Percentiles rank a stretch among this genome's conserved stretches.
Conservation (phyloP, 2,888 invertebrate species). For the Encarsia formosa region DNA sequence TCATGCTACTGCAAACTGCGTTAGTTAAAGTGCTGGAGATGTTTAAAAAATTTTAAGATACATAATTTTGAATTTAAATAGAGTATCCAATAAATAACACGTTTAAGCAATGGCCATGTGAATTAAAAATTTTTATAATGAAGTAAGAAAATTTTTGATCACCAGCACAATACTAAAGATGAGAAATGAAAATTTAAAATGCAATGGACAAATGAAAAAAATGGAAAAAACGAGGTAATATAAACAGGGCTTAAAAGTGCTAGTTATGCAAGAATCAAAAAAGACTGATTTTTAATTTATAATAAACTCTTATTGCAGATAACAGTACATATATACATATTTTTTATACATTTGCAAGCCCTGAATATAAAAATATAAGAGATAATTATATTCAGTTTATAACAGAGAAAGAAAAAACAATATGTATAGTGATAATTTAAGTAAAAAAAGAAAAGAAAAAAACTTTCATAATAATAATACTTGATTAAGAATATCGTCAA, state of each 20-base stretch:
- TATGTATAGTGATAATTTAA: slow-evolving; percentile 22
- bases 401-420: slow-evolving; percentile 21
- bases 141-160: not conserved
- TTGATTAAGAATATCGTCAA: slow-evolving; percentile 21
- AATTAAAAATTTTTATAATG: no score
- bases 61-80: not conserved
- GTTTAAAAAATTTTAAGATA: not conserved
- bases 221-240: slow-evolving; percentile 16
- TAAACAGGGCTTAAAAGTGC: slow-evolving; percentile 24
- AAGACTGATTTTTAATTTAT: slow-evolving; percentile 17
- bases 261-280: slow-evolving; percentile 15
- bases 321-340: slow-evolving; percentile 23
- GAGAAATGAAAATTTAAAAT: slow-evolving; percentile 13
- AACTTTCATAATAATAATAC: slow-evolving; percentile 13
- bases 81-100: not conserved
- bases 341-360: slow-evolving; percentile 25
- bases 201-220: slow-evolving; percentile 12
- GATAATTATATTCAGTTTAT: slow-evolving; percentile 24
- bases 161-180: slow-evolving; percentile 25
- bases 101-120: no score
- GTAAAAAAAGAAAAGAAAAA: slow-evolving; percentile 12
- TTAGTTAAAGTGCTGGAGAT: slow-evolving; percentile 22
- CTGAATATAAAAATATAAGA: slow-evolving; percentile 25
- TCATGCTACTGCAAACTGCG: slow-evolving; percentile 40
- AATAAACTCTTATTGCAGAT: slow-evolving; percentile 26